Conservation (phyloP, 1,140 invertebrate species). For the Drosophila albomicans region DNA sequence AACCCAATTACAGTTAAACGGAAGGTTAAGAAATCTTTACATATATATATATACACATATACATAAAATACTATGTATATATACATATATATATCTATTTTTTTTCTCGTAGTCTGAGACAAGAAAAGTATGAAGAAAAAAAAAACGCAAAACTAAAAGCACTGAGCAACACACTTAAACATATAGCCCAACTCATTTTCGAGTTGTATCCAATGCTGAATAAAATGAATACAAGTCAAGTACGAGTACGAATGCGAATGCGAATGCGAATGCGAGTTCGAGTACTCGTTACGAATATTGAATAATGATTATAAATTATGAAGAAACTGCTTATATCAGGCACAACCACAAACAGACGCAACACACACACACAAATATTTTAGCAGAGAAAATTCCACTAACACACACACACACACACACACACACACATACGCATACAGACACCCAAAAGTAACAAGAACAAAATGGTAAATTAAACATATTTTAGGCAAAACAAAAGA, state of each 20-base stretch:
- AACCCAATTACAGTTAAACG: slow-evolving; percentile 12
- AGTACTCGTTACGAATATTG: slow-evolving; percentile 48
- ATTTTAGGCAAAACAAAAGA: slow-evolving; percentile 66
- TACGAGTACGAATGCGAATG: slow-evolving; percentile 25
- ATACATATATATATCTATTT: slow-evolving; percentile 36
- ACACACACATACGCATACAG: slow-evolving; percentile 27
- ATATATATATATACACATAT: slow-evolving; percentile 48
- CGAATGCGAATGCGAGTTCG: slow-evolving; percentile 42
- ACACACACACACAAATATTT: slow-evolving; percentile 66
- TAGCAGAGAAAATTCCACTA: slow-evolving; percentile 47
- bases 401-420: slow-evolving; percentile 36
- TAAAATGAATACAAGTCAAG: slow-evolving; percentile 57
- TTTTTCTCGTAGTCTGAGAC: slow-evolving; percentile 40
- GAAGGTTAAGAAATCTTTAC: slow-evolving; percentile 55
- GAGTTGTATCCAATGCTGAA: slow-evolving; percentile 75
- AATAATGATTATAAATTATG: slow-evolving; percentile 41
- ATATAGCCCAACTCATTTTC: slow-evolving; percentile 70
- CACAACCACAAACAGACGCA: slow-evolving; percentile 58
- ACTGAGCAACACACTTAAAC: slow-evolving; percentile 59
- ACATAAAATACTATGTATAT: too few relatives aligned
- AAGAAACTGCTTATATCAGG: slow-evolving; percentile 66
- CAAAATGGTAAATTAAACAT: slow-evolving; percentile 56
- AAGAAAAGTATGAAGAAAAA: slow-evolving; percentile 1
- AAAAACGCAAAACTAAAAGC: slow-evolving; percentile 58
- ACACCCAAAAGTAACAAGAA: slow-evolving; percentile 22